phyloP scores from a whole-genome alignment of 2,888 invertebrate genomes.

The Aphelenchoides bicaudatus region DNA sequence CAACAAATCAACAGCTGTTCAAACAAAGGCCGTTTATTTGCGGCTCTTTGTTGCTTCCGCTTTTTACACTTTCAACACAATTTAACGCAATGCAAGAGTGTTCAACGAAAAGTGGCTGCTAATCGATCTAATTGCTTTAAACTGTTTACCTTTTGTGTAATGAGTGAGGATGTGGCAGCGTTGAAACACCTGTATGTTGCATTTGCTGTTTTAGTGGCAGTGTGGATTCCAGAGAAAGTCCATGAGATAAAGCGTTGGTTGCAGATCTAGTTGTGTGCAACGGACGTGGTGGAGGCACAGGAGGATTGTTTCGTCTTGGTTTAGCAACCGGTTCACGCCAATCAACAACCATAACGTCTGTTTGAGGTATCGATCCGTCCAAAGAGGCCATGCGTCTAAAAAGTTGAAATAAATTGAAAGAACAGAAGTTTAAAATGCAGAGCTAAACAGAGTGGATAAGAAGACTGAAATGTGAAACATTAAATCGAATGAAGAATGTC shows the following conservation, averaged over 20 bases:
- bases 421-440: not conserved
- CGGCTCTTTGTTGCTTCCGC: no score
- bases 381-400: slow-evolving; percentile 15
- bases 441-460: no score
- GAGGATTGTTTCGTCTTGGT: not conserved
- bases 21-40: no score
- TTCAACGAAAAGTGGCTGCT: no score
- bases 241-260: slow-evolving; percentile 20
- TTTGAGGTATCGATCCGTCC: slow-evolving; percentile 5
- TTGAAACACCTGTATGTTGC: not conserved
- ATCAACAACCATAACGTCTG: not conserved
- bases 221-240: slow-evolving; percentile 4
- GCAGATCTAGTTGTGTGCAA: slow-evolving; percentile 26
- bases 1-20: no score
- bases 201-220: not conserved
- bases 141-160: slow-evolving; percentile 15
- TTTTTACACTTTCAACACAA: no score
- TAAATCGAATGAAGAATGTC: no score
- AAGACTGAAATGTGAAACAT: no score
- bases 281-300: slow-evolving; percentile 20
- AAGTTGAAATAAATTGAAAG: not conserved
- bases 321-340: not conserved
- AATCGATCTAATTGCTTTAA: no score
- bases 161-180: not conserved
- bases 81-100: no score